These are phyloP conservation scores for Oryzias curvinotus DNA, from an alignment of 2,113 vertebrate species.

Conservation along the genomic window DNA sequence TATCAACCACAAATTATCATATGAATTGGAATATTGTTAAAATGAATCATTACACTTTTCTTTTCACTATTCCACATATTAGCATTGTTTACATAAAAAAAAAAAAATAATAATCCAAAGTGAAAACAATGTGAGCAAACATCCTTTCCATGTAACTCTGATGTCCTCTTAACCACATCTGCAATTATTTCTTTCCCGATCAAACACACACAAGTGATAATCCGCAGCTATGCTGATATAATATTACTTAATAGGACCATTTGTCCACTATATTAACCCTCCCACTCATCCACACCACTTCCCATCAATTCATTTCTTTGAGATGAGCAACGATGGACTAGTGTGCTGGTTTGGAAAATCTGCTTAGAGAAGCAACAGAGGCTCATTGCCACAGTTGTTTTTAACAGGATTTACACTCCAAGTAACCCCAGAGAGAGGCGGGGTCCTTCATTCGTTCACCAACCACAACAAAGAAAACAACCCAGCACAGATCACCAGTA, in stretches of 20 bases:
- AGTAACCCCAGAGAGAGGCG: constrained; percentile 44
- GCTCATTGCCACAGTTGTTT: constrained; percentile 44
- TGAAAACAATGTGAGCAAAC: too few species aligned
- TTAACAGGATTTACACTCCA: constrained; percentile 66
- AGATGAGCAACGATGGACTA: constrained; percentile 25
- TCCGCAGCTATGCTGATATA: constrained; percentile 45
- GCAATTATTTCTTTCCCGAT: too few species aligned
- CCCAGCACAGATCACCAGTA: constrained; percentile 5
- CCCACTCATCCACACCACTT: constrained; percentile 2
- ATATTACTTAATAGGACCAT: constrained; percentile 60
- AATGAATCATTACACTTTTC: too few species aligned
- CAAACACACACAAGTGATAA: constrained; percentile 48
- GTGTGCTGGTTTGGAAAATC: constrained; percentile 42
- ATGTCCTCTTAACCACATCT: too few species aligned
- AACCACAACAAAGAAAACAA: constrained; percentile 24
- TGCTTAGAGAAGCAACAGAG: constrained; percentile 54
- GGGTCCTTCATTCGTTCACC: constrained; percentile 43
- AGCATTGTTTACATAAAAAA: too few species aligned
- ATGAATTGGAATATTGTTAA: too few species aligned
- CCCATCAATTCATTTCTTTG: constrained; percentile 50
- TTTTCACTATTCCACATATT: too few species aligned
- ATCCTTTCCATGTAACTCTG: too few species aligned
- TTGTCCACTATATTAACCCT: constrained; percentile 39
- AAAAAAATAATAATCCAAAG: too few species aligned
- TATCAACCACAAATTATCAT: too few species aligned